Conservation (phyloP, 2,888 invertebrate genomes). For the Xiphydria camelus region DNA sequence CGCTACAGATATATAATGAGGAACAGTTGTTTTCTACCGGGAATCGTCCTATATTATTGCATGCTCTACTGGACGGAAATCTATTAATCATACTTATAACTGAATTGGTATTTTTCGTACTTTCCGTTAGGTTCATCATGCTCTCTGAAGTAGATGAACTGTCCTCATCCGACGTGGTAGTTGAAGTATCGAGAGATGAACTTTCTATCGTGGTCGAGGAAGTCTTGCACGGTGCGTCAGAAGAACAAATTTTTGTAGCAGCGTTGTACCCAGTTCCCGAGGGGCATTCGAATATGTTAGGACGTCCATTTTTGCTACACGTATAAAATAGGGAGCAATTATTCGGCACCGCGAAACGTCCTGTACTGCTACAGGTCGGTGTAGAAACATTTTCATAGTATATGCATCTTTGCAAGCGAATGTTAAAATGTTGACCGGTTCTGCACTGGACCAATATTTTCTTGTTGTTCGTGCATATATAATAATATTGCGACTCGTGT, state of each 20-base stretch:
- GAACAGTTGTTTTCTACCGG: conserved; percentile 54
- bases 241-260: conserved; percentile 27
- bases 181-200: neutral
- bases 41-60: conserved; percentile 47
- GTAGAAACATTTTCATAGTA: conserved; percentile 31
- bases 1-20: conserved; percentile 56
- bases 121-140: no score
- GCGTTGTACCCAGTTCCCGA: conserved; percentile 32
- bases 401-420: conserved; percentile 29
- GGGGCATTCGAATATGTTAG: no score
- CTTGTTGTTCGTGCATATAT: conserved; percentile 54
- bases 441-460: conserved; percentile 52
- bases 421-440: conserved; percentile 42
- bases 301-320: conserved; percentile 50
- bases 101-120: no score
- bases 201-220: neutral
- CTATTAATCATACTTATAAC: no score
- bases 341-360: conserved; percentile 54
- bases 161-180: neutral
- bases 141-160: neutral
- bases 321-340: conserved; percentile 57
- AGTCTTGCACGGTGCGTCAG: no score
- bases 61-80: no score
- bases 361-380: conserved; percentile 37
- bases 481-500: conserved; percentile 55